These are phyloP conservation scores for Archips crataeganus DNA, from an alignment of 2,888 invertebrate genomes.

Conservation along the genomic window DNA sequence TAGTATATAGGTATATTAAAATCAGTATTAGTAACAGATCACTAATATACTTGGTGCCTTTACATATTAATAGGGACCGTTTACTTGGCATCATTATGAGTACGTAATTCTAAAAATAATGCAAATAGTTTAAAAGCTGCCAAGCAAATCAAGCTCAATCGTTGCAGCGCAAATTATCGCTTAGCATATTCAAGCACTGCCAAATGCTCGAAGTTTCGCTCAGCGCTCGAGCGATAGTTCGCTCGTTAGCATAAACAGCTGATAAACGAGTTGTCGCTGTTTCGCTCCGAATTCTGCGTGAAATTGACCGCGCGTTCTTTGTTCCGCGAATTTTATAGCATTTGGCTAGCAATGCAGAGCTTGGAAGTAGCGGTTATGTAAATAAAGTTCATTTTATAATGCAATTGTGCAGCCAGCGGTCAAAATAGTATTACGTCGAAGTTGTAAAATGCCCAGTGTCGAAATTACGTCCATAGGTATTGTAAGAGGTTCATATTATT, in stretches of 20 bases:
- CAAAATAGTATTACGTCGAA: too few species aligned
- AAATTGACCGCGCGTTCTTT: slow-evolving; percentile 29
- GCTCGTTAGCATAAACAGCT: slow-evolving; percentile 31
- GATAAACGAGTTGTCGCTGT: slow-evolving; percentile 30
- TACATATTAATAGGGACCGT: too few species aligned
- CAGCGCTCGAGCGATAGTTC: slow-evolving; percentile 24
- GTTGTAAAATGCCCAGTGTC: too few species aligned
- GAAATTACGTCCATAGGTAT: too few species aligned
- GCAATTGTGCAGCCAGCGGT: not conserved
- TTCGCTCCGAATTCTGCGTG: slow-evolving; percentile 21
- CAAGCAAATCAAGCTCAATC: slow-evolving; percentile 15
- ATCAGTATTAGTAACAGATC: too few species aligned
- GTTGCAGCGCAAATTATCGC: slow-evolving; percentile 14
- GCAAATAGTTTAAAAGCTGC: slow-evolving; percentile 9
- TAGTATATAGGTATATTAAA: too few species aligned
- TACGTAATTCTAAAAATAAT: not conserved
- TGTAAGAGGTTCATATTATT: too few species aligned
- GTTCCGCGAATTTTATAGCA: slow-evolving; percentile 12
- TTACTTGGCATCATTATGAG: too few species aligned
- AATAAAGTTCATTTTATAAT: not conserved
- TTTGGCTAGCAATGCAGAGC: not conserved
- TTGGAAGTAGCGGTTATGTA: not conserved
- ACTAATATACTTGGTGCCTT: too few species aligned
- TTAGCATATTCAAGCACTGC: slow-evolving; percentile 22
- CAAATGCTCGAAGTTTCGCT: slow-evolving; percentile 21